Base-by-base conservation (phyloP, 2,113 vertebrate species). In the Elaphurus davidianus region DNA sequence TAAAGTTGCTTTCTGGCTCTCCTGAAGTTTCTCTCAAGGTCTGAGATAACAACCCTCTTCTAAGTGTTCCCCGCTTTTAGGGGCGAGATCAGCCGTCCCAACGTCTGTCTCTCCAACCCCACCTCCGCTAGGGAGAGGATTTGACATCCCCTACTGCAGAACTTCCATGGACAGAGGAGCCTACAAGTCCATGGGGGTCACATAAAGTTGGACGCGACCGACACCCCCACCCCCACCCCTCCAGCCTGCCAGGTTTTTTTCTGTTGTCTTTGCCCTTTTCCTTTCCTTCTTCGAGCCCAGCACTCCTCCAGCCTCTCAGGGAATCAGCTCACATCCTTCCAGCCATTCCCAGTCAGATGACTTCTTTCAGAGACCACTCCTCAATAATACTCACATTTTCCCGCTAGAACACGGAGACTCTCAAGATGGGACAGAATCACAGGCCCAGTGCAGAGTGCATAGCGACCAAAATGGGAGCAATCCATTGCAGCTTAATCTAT, bases 121-220 rank as follows among this genome's bases (percentile, higher is more conserved):
- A 28, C 14, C 23, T 4, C 15, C 2, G 0, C 5, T 6, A 17
- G 25, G 25, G 28, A 28, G 4, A 43, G 67, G 40, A 14, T 23
- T 6, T 43, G 67, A 43, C 92, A 28, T 12, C 21, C 13, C 8
- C 23, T 7, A 25, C n/a, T 23, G n/a, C 67, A 71, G 67, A 71
- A 71, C 10, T 71, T 40, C 67, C 67, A 23, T 23, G 67, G 67
- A 71, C n/a, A 71, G 67, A 40, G 19, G n/a, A 12, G 67, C 67
- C n/a, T 23, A 40, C 67, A 71, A 71, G 67, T 40, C 67, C 67
- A 6, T 23, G n/a, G 1, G 10, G 19, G n/a, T 36, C 67, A 71
- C 67, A 6, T 40, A 71, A 40, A 71, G 19, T 3, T 40, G 67
- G 19, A 6, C n/a, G 1, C 19, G 19, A 71, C 67, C 23, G 19